Base-by-base conservation (phyloP, 1,140 invertebrate genomes). In the Anthonomus grandis region DNA sequence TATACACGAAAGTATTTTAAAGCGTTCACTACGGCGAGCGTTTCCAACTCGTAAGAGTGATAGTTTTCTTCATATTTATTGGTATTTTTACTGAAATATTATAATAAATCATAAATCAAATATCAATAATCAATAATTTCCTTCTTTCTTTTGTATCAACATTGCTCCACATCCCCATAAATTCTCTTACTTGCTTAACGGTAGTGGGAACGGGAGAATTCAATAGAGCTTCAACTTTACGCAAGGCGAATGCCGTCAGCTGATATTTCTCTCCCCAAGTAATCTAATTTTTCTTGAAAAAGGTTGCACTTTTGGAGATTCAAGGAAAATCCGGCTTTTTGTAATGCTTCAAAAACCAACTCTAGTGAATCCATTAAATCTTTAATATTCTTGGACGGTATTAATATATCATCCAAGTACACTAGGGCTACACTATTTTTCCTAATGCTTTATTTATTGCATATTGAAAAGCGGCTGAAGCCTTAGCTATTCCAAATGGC, bases 251-350 rank as follows among this genome's bases (percentile, higher is more conserved):
- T n/a, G n/a, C 27, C 27, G 27, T 31, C 27, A 31, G 27, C 27
- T 31, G 27, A 31, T 31, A 31, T 31, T 31, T 31, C 27, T 38
- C 37, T 38, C 17, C 37, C 37, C 37, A 38, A 38, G 17, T 38
- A 38, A 4, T 38, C 37, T 38, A 38, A 38, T 4, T 10, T 38
- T n/a, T 38, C 37, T 38, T 38, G 37, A 38, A 38, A 38, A 38
- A 38, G n/a, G 27, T 38, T 10, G 13, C 37, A 38, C 37, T 38
- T 38, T 38, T 38, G 37, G 12, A 38, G 37, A 6, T 38, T 38
- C 37, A 13, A 38, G 37, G 37, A n/a, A 13, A 38, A 38, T 38
- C 13, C 37, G 5, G 37, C 5, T n/a, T 38, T 38, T 38, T 38
- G 37, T n/a, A 38, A 15, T 10, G 37, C 37, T 13, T 13, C 37